phyloP scores from a whole-genome alignment of 92 coral and sea anemone species.

The Porites lobata region DNA sequence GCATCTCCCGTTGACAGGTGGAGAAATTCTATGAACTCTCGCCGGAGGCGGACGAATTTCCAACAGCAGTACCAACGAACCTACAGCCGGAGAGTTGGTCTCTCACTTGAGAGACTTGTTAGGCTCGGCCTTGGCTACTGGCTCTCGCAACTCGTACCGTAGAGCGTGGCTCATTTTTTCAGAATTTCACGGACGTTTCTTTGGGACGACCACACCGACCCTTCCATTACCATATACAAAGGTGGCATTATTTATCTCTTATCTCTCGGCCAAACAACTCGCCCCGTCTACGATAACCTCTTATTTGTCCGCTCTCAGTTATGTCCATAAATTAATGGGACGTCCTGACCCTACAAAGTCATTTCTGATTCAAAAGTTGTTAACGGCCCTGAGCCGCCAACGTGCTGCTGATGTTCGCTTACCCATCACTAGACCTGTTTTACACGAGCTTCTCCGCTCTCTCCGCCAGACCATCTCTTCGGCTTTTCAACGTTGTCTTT shows the following conservation, averaged over 20 bases:
- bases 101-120: too few species aligned
- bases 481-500: constrained; percentile 33
- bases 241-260: constrained; percentile 38
- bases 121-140: neutral
- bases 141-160: constrained; percentile 1
- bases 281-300: constrained; percentile 35
- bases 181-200: constrained; percentile 18
- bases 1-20: constrained; percentile 27
- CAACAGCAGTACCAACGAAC: constrained; percentile 34
- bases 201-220: neutral
- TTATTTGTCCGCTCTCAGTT: constrained; percentile 42
- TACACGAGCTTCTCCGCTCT: constrained; percentile 8
- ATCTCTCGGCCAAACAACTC: constrained; percentile 34
- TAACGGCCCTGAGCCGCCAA: constrained; percentile 14
- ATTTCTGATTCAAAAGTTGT: constrained; percentile 27
- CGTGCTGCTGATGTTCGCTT: constrained; percentile 2
- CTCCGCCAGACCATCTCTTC: constrained; percentile 33
- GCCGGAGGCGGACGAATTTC: constrained; percentile 10
- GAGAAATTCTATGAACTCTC: neutral
- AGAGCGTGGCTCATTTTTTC: constrained; percentile 32
- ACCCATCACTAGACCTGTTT: constrained; percentile 19
- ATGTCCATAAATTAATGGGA: constrained; percentile 40
- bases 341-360: constrained; percentile 18
- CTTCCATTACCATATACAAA: constrained; percentile 5
- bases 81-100: constrained; percentile 62